Evolutionary conservation across 2,113 vertebrate genomes (phyloP), one percentile per base, ranked within the genome.

Genomic region (Syngnathoides biaculeatus): DNA sequence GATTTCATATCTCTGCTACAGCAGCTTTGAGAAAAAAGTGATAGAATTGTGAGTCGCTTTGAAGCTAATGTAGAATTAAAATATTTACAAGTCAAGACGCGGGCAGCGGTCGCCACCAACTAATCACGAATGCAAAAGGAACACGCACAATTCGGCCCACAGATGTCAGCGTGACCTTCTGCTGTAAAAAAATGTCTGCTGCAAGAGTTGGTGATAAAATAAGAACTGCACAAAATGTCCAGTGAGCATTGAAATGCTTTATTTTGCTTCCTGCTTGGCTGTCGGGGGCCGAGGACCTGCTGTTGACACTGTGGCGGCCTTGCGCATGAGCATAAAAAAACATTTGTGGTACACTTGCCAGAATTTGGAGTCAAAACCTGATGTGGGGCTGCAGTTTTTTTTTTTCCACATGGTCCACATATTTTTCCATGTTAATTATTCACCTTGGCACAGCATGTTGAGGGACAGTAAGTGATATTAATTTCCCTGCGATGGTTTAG

Each of bases 211-310:
- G 10, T 59, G 7, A 62, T 45, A 78, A 65, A 81, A 67, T 72
- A 77, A 79, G 19, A 64, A 64, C 70, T 64, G 64, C 70, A 74
- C 4, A 55, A 55, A 66, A n/a, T 68, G 65, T 27, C 14, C 47
- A 39, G 74, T 43, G 65, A 72, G 60, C 40, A 4, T 78, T 43
- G 67, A 69, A 81, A 78, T 81, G 69, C 74, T 53, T 20, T 47
- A 53, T 20, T 50, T 79, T 65, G 55, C 70, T 69, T 47, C 45
- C 65, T 61, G 67, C 64, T 65, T 69, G 72, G 43, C 19, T 43
- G 67, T 50, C 74, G 67, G 77, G 65, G 64, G 65, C 43, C 43
- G 52, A 39, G 9, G 79, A 74, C 80, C 71, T 58, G 50, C 50
- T 26, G 55, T 39, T 69, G 63, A 30, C 68, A 13, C 65, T 24